Conservation (phyloP, 2,888 invertebrate genomes). For the Tipula vernalis region DNA sequence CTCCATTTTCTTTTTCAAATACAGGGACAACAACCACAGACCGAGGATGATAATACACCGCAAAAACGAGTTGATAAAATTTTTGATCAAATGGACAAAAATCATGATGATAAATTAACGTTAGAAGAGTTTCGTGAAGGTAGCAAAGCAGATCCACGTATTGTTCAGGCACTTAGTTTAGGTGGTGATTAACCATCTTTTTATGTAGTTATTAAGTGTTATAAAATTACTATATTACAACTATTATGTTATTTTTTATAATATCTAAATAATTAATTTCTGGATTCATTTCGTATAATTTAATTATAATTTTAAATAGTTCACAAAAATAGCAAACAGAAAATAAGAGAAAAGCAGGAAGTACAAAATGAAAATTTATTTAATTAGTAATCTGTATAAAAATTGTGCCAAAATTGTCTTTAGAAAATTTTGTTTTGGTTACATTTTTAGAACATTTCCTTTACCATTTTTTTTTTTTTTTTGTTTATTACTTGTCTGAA, state of each 20-base stretch:
- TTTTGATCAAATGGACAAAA: conserved; percentile 98
- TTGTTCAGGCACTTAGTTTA: conserved; percentile 87
- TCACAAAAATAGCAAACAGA: not conserved
- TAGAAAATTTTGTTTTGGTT: not conserved
- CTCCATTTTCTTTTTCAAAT: not conserved
- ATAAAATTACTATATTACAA: not conserved
- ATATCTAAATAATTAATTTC: not conserved
- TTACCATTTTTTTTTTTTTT: not conserved
- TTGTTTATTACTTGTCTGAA: not conserved
- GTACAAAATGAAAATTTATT: not conserved
- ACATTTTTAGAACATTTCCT: not conserved
- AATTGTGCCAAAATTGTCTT: not conserved
- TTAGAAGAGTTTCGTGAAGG: conserved; percentile 95
- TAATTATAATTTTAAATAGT: not conserved
- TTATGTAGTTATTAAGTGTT: conserved; percentile 6
- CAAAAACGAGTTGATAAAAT: conserved; percentile 97
- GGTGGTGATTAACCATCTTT: conserved; percentile 50
- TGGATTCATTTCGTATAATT: not conserved
- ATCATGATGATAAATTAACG: conserved; percentile 91
- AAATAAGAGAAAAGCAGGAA: not conserved
- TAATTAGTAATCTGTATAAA: not conserved
- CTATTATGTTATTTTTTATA: conserved; percentile 6
- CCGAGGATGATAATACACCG: conserved; percentile 83
- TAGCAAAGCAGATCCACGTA: conserved; percentile 95
- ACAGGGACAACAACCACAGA: conserved; percentile 76